phyloP scores from a whole-genome alignment of 1,140 invertebrate genomes.

The Thalassaphorura encarpata region DNA sequence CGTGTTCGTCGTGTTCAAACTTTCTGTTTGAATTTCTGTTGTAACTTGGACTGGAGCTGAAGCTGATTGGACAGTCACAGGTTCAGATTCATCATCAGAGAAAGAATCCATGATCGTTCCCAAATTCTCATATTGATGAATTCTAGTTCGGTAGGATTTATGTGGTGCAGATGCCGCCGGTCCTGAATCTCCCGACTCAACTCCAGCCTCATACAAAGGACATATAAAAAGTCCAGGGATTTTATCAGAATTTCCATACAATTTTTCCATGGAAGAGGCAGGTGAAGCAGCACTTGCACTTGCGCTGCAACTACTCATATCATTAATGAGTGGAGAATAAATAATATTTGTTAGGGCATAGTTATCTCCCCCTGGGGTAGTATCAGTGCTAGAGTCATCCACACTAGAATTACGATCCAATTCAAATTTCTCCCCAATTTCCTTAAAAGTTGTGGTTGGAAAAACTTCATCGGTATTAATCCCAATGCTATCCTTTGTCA shows the following conservation, averaged over 20 bases:
- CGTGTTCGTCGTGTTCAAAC: too few relatives aligned
- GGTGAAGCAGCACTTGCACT: too few relatives aligned
- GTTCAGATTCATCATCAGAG: too few relatives aligned
- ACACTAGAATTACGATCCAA: constrained; percentile 31
- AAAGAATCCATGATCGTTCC: too few relatives aligned
- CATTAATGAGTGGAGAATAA: constrained; percentile 30
- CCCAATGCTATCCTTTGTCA: too few relatives aligned
- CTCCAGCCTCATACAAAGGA: constrained; percentile 26
- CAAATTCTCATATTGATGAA: background rate
- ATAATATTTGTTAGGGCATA: constrained; percentile 28
- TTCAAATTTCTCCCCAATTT: constrained; percentile 18
- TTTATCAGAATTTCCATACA: too few relatives aligned
- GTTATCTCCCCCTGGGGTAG: constrained; percentile 20
- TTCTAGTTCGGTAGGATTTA: background rate
- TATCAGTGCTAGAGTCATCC: constrained; percentile 27
- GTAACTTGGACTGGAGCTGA: too few relatives aligned
- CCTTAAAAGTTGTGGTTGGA: background rate
- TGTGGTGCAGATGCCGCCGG: constrained; percentile 5
- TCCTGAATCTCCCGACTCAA: background rate
- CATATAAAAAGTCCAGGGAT: too few relatives aligned
- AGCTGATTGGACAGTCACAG: too few relatives aligned
- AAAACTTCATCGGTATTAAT: background rate
- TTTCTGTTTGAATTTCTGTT: too few relatives aligned
- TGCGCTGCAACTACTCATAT: background rate
- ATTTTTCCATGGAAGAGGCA: too few relatives aligned